A percentile compares a stretch with the other conserved stretches of the same genome.
Conservation (phyloP, 2,888 invertebrate genomes). For the Dolichopus griseipennis region DNA sequence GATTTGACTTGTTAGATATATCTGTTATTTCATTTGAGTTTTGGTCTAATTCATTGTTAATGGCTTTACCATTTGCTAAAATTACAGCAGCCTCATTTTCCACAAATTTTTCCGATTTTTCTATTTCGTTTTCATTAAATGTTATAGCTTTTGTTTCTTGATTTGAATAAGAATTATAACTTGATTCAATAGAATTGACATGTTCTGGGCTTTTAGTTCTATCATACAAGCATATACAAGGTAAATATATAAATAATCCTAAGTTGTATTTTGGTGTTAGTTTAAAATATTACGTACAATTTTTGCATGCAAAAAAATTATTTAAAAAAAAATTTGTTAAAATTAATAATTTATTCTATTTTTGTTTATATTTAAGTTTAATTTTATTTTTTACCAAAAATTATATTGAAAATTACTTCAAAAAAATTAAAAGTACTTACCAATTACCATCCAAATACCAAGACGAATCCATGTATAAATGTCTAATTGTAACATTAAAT, state of each 20-base stretch:
- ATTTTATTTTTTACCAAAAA: no score
- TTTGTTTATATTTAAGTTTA: no score
- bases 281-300: background rate
- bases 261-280: background rate
- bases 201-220: background rate
- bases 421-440: conserved; percentile 44
- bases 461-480: conserved; percentile 74
- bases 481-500: conserved; percentile 75
- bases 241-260: conserved; percentile 1
- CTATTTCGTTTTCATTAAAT: background rate
- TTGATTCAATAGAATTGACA: no score
- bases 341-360: no score
- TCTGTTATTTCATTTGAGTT: conserved; percentile 10
- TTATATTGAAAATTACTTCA: no score
- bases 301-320: no score
- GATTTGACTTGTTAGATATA: no score
- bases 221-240: background rate
- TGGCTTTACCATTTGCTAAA: no score
- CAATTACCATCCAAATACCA: conserved; percentile 70
- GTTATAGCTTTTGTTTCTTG: no score
- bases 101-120: background rate
- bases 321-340: no score
- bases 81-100: background rate
- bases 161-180: no score
- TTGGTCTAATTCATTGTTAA: background rate